A percentile compares a stretch with the other conserved stretches of the same genome.
These are phyloP conservation scores for Dermochelys coriacea DNA, from an alignment of 2,797 vertebrate genomes.

Conservation along the genomic window DNA sequence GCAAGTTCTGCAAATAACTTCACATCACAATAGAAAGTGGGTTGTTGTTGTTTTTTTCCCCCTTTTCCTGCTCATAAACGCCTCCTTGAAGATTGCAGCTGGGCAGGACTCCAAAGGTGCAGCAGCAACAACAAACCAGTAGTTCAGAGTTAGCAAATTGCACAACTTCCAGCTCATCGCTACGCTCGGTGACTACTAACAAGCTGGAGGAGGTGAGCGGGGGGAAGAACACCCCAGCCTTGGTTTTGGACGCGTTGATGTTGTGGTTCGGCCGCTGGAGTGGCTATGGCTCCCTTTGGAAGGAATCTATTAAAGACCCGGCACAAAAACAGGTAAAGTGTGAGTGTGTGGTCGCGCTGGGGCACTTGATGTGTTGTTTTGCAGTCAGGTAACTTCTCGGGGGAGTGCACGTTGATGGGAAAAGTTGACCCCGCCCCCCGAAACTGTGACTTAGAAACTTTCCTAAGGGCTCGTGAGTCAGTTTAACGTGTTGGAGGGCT, in stretches of 20 bases:
- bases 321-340: slow-evolving; percentile 91
- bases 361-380: not conserved
- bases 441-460: not conserved
- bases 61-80: slow-evolving; percentile 75
- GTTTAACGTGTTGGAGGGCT: not conserved
- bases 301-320: slow-evolving; percentile 93
- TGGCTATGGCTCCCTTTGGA: slow-evolving; percentile 93
- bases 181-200: slow-evolving; percentile 73
- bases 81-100: slow-evolving; percentile 78
- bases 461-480: not conserved
- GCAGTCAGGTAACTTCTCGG: not conserved
- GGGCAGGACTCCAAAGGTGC: slow-evolving; percentile 85
- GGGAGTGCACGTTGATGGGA: not conserved
- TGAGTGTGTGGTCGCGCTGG: not conserved
- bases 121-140: slow-evolving; percentile 75
- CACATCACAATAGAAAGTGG: slow-evolving; percentile 69
- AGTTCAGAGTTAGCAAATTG: slow-evolving; percentile 84
- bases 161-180: slow-evolving; percentile 82
- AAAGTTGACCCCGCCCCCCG: not conserved
- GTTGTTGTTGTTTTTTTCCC: not conserved
- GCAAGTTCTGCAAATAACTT: slow-evolving; percentile 67
- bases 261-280: slow-evolving; percentile 30
- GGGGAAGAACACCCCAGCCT: slow-evolving; percentile 56
- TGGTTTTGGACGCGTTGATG: slow-evolving; percentile 39
- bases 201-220: slow-evolving; percentile 63